Evolutionary conservation across 2,888 invertebrate genomes (phyloP).

Genomic region (Leptinotarsa peninsularis): DNA sequence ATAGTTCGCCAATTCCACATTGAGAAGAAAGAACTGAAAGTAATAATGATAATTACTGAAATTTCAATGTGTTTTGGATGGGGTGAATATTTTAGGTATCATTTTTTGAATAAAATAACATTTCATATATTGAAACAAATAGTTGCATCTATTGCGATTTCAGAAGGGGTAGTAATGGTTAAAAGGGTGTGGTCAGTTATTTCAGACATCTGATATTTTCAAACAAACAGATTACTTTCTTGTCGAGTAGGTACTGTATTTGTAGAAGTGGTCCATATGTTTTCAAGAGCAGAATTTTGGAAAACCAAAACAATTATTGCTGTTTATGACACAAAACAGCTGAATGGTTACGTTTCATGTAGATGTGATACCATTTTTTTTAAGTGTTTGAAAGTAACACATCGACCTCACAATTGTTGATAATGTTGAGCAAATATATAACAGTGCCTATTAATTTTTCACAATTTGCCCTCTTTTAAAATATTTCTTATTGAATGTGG

Average conservation of each 20-base stretch:
- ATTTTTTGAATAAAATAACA: not conserved
- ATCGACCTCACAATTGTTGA: too few relatives aligned
- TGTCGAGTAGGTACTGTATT: not conserved
- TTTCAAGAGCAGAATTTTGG: not conserved
- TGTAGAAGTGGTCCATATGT: not conserved
- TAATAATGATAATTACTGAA: slow-evolving; percentile 2
- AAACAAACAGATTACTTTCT: not conserved
- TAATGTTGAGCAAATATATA: too few relatives aligned
- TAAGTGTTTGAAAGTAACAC: too few relatives aligned
- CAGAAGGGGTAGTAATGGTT: not conserved
- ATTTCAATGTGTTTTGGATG: not conserved
- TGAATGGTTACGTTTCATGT: too few relatives aligned
- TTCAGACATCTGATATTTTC: not conserved
- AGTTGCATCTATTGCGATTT: not conserved
- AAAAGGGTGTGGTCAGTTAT: slow-evolving; percentile 14
- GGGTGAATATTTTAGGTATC: not conserved
- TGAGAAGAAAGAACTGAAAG: not conserved
- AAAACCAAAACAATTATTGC: too few relatives aligned
- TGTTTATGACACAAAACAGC: too few relatives aligned
- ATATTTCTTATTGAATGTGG: too few relatives aligned
- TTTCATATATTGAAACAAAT: not conserved
- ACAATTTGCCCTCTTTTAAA: too few relatives aligned
- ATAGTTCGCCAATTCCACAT: slow-evolving; percentile 43
- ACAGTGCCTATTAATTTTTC: too few relatives aligned
- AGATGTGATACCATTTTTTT: too few relatives aligned